Conservation (phyloP, 2,888 invertebrate genomes). For the Mesochorus sp. region DNA sequence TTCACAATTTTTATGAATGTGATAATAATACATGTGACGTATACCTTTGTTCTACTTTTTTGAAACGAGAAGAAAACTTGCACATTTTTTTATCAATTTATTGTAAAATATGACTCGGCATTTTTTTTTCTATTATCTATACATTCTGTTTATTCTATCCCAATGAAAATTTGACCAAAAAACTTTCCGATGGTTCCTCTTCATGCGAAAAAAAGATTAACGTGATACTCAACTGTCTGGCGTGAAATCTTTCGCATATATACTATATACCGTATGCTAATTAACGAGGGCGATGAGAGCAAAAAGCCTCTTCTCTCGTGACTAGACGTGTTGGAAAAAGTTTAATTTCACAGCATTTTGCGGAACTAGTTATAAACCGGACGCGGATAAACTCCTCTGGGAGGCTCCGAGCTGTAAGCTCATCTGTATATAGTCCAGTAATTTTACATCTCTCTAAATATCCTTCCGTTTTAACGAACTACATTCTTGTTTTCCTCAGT, state of each 20-base stretch:
- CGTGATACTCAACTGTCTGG: background rate
- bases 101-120: too few species aligned
- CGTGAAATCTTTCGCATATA: background rate
- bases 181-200: too few species aligned
- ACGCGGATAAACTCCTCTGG: background rate
- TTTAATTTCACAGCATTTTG: background rate
- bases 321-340: background rate
- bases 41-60: too few species aligned
- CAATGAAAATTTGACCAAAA: too few species aligned
- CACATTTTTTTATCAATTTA: too few species aligned
- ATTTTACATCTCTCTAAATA: slow-evolving; percentile 12
- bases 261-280: background rate
- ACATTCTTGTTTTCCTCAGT: too few species aligned
- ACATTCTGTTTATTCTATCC: too few species aligned
- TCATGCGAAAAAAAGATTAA: background rate
- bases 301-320: background rate
- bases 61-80: too few species aligned
- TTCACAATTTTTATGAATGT: too few species aligned
- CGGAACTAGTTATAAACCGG: slow-evolving; percentile 12
- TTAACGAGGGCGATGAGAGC: background rate
- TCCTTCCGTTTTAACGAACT: slow-evolving; percentile 9
- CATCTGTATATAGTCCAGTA: slow-evolving; percentile 4
- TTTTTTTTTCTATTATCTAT: too few species aligned
- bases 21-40: too few species aligned
- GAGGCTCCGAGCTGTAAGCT: background rate